Percentiles rank a stretch among this genome's conserved stretches.
phyloP scores from a whole-genome alignment of 2,888 invertebrate species.

The Hydriomena furcata region DNA sequence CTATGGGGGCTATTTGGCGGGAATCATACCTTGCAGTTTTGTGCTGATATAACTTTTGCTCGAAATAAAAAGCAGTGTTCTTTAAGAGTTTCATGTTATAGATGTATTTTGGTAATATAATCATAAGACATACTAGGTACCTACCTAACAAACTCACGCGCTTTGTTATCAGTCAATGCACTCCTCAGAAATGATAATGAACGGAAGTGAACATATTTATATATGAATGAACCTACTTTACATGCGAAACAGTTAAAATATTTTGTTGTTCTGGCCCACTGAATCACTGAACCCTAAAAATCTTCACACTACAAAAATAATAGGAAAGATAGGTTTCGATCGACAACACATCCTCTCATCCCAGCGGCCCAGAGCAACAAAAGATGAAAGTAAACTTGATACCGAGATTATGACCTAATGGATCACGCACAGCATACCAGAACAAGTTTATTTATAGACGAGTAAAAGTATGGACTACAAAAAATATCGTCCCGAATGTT shows the following conservation, averaged over 20 bases:
- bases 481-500: constrained; percentile 69
- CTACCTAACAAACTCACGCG: constrained; percentile 20
- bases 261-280: too few species aligned
- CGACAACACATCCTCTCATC: neutral
- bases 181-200: constrained; percentile 40
- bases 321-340: neutral
- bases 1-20: constrained; percentile 43
- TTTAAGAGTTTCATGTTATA: too few species aligned
- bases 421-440: constrained; percentile 53
- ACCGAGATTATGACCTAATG: constrained; percentile 44
- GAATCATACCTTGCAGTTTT: constrained; percentile 29
- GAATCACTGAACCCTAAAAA: neutral
- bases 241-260: too few species aligned
- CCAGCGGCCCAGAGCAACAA: constrained; percentile 13
- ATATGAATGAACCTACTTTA: too few species aligned
- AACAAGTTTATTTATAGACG: constrained; percentile 69
- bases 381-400: constrained; percentile 40
- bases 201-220: constrained; percentile 2
- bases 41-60: constrained; percentile 2
- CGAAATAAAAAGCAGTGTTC: neutral
- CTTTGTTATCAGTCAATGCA: constrained; percentile 69
- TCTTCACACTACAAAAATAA: neutral
- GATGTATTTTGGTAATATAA: constrained; percentile 15
- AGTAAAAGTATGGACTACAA: constrained; percentile 59
- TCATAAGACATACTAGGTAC: constrained; percentile 19